These are phyloP conservation scores for Zingel zingel DNA, from an alignment of 2,113 vertebrate species.

Conservation along the genomic window DNA sequence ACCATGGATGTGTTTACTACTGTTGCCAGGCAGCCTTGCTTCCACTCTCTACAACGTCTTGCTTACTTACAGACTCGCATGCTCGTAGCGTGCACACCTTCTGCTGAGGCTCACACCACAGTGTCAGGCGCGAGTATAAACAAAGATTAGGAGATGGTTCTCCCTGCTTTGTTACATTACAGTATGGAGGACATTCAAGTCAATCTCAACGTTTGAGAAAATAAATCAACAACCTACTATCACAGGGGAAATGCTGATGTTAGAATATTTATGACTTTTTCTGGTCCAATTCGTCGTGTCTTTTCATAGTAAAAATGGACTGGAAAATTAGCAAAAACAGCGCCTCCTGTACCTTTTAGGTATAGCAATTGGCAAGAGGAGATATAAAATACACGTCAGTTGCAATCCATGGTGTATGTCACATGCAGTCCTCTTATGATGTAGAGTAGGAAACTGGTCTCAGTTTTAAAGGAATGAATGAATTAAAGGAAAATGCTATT, in stretches of 20 bases:
- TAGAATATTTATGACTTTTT: conserved; percentile 37
- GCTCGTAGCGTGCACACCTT: no score
- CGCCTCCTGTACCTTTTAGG: background rate
- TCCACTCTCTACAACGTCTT: no score
- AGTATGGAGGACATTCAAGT: background rate
- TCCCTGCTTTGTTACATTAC: background rate
- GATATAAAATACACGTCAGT: background rate
- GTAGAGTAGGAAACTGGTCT: background rate
- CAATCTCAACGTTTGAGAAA: background rate
- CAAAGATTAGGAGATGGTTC: no score
- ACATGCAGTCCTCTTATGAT: background rate
- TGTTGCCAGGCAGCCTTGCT: no score
- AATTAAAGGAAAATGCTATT: background rate
- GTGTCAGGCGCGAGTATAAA: no score
- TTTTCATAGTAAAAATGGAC: conserved; percentile 14
- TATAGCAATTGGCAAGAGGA: background rate
- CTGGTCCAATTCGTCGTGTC: background rate
- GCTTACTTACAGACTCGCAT: no score
- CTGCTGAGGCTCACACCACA: no score
- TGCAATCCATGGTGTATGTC: background rate
- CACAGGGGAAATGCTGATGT: background rate
- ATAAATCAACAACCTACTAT: conserved; percentile 8
- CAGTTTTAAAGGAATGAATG: background rate
- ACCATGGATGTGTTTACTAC: no score
- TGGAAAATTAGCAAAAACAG: conserved; percentile 14